Evolutionary conservation across 2,888 invertebrate genomes (phyloP), one percentile per base, ranked within the genome.

Genomic region (Empis livida): DNA sequence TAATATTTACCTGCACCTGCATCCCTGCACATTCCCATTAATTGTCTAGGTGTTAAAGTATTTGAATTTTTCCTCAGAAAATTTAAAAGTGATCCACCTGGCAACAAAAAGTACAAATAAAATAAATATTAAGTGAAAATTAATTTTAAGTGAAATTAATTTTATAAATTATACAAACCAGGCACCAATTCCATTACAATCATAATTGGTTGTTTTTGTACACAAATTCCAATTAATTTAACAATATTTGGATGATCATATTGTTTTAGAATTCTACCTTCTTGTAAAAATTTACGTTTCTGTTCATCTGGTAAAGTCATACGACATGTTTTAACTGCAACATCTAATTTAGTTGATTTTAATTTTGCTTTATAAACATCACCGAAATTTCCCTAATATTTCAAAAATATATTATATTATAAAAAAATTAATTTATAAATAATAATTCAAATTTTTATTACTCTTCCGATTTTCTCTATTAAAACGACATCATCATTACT

Each of bases 181-280:
- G 68, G 82, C 42, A 95, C 95, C 51, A 93, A 77, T 72, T 97
- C 97, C 96, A 97, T 96, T 31, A 97, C 94, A 60, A 97, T 95
- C 94, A 96, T 95, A 49, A 97, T 94, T 0, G 97, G 97, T 60
- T 95, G 94, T 62, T 94, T 91, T 69, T 95, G 95, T 53, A 95
- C 95, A 58, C 95, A 96, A 58, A 97, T 95, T 27, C 97, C 97
- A 57, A 95, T 94, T 37, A 97, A 79, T 62, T 90, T 82, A 35
- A 96, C 96, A 54, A 96, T 91, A 71, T 96, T 96, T 1, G 92
- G 91, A 70, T 96, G 96, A 67, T 94, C 88, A 67, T 96, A 96
- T 67, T 94, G 94, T 66, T 95, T 94, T 13, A 96, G 74, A 56
- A 96, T 95, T 55, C 95, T 75, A 0, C 95, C 95, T 65, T 96